A percentile compares a stretch with the other conserved stretches of the same genome.
phyloP scores from a whole-genome alignment of 2,113 vertebrate genomes.

The Cepphus grylle region DNA sequence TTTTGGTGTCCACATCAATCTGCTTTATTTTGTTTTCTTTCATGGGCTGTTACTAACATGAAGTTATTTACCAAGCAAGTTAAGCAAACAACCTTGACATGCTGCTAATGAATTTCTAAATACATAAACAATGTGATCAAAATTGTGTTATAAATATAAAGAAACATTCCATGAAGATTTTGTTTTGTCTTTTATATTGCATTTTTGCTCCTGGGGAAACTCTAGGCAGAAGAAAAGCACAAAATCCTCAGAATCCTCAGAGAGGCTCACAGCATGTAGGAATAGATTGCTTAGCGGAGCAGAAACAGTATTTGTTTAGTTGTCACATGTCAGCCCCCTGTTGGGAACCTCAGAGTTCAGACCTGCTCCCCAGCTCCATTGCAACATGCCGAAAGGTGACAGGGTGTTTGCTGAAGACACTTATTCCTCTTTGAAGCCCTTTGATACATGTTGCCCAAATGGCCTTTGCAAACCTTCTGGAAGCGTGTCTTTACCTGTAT shows the following conservation, averaged over 20 bases:
- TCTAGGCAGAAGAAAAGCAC: neutral
- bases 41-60: neutral
- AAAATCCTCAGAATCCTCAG: neutral
- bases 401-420: neutral
- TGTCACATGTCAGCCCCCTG: neutral
- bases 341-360: neutral
- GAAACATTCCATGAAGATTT: neutral
- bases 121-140: neutral
- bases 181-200: neutral
- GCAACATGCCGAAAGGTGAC: neutral
- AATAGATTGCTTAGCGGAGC: neutral
- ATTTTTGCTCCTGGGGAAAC: neutral
- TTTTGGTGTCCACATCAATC: neutral
- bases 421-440: neutral
- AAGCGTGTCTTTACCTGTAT: accelerated
- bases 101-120: neutral
- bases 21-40: neutral
- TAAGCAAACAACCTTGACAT: neutral
- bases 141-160: neutral
- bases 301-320: neutral
- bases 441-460: neutral
- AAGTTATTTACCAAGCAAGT: neutral
- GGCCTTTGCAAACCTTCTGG: neutral
- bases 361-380: neutral
- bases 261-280: neutral